Evolutionary conservation across 30 jellyfish, hydroid and myxozoan species (phyloP).

Genomic region (Rhopilema esculentum): DNA sequence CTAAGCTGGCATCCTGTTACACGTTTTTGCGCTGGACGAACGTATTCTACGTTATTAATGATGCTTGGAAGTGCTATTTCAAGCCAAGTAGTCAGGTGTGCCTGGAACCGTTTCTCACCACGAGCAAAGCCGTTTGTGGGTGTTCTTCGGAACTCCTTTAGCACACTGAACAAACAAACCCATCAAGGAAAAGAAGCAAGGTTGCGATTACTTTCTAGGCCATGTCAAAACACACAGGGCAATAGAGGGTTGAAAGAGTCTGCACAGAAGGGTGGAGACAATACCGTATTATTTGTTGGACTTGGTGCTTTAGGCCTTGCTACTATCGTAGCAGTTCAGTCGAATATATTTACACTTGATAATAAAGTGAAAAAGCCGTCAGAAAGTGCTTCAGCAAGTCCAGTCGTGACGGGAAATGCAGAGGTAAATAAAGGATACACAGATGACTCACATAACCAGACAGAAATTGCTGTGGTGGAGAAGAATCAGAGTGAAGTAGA

Average conservation of each 20-base stretch:
- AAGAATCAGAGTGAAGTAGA: neutral
- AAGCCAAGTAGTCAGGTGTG: conserved; percentile 1
- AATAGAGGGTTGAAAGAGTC: conserved; percentile 21
- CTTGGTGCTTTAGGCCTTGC: conserved; percentile 74
- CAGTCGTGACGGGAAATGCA: conserved; percentile 2
- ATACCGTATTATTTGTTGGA: conserved; percentile 43
- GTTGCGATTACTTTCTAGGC: neutral
- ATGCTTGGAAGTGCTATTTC: conserved; percentile 40
- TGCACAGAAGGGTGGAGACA: conserved; percentile 23
- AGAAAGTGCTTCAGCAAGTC: neutral
- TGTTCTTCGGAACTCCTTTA: conserved; percentile 18
- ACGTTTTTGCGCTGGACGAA: neutral
- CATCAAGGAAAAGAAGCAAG: neutral
- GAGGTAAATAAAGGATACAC: neutral
- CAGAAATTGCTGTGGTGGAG: neutral
- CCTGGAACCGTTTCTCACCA: conserved; percentile 40
- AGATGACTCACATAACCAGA: neutral
- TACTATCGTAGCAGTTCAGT: conserved; percentile 13
- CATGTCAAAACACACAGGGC: neutral
- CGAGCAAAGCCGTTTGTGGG: conserved; percentile 47
- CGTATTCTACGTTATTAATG: neutral
- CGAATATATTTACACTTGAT: conserved; percentile 8
- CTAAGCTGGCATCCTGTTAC: neutral
- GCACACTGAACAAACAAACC: conserved; percentile 15
- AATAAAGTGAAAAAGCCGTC: neutral